Conservation (phyloP, 2,888 invertebrate species). For the Melitaea athalia region DNA sequence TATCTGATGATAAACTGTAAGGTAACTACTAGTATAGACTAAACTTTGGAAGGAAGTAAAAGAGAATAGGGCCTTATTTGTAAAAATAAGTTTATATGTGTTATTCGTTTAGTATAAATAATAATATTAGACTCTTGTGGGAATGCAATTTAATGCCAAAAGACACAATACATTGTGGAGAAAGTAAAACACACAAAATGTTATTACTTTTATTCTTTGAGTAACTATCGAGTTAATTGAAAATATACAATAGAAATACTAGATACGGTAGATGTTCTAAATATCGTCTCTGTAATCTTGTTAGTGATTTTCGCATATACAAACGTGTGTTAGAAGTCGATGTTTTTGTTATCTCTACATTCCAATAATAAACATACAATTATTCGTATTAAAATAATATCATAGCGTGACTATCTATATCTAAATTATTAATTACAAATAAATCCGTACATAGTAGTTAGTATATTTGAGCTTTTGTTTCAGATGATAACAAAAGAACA, state of each 20-base stretch:
- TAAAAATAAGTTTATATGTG: neutral
- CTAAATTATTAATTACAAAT: neutral
- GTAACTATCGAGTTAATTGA: neutral
- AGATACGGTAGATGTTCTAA: neutral
- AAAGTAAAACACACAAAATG: neutral
- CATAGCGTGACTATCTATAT: slow-evolving; percentile 8
- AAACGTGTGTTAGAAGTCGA: neutral
- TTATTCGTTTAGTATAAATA: neutral
- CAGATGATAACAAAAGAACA: neutral
- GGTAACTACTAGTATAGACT: neutral
- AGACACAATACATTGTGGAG: neutral
- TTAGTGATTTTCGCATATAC: neutral
- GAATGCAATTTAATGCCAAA: neutral
- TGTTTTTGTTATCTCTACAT: slow-evolving; percentile 30
- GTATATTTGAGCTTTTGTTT: neutral
- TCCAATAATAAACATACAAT: slow-evolving; percentile 18
- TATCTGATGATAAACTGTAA: neutral
- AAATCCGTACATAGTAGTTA: neutral
- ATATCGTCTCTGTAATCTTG: neutral
- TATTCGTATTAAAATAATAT: slow-evolving; percentile 9
- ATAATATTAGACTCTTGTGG: neutral
- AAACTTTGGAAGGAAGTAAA: too few relatives aligned
- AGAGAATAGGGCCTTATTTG: neutral
- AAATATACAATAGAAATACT: neutral
- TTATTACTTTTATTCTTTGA: neutral